Conservation (phyloP, 2,888 invertebrate genomes). For the Nesidiocoris tenuis region DNA sequence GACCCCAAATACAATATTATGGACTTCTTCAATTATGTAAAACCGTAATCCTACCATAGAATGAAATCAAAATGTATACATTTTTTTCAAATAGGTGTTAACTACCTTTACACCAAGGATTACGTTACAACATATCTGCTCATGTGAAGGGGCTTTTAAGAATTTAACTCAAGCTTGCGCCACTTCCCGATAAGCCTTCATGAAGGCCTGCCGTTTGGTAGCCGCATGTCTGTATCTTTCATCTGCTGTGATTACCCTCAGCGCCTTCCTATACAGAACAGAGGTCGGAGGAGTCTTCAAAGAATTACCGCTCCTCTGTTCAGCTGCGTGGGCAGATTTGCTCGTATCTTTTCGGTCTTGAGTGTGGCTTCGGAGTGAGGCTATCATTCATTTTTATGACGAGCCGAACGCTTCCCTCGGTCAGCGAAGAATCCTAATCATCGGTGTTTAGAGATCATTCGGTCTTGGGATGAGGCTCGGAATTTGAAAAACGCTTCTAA, state of each 20-base stretch:
- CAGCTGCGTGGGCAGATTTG: slow-evolving; percentile 16
- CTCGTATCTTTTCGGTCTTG: slow-evolving; percentile 3
- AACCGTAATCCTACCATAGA: no score
- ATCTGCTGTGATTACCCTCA: slow-evolving; percentile 10
- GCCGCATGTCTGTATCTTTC: slow-evolving; percentile 13
- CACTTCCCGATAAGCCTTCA: no score
- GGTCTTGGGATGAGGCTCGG: not conserved
- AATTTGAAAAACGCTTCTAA: not conserved
- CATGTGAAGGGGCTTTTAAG: no score
- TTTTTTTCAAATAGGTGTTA: no score
- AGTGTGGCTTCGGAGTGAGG: not conserved
- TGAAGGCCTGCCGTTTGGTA: slow-evolving; percentile 7
- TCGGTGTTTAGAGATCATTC: not conserved
- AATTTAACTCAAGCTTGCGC: no score
- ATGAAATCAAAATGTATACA: no score
- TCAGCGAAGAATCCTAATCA: not conserved
- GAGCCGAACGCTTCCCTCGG: not conserved
- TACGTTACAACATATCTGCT: no score
- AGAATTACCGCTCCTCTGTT: slow-evolving; percentile 11
- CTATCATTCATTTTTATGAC: slow-evolving; percentile 11
- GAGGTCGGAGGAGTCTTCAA: not conserved
- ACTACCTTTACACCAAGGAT: no score
- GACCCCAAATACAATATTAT: no score
- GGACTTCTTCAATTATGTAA: no score
- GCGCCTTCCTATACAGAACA: not conserved